Evolutionary conservation across 2,888 invertebrate species (phyloP), one percentile per base, ranked within the genome.

Genomic region (Fragum fragum): DNA sequence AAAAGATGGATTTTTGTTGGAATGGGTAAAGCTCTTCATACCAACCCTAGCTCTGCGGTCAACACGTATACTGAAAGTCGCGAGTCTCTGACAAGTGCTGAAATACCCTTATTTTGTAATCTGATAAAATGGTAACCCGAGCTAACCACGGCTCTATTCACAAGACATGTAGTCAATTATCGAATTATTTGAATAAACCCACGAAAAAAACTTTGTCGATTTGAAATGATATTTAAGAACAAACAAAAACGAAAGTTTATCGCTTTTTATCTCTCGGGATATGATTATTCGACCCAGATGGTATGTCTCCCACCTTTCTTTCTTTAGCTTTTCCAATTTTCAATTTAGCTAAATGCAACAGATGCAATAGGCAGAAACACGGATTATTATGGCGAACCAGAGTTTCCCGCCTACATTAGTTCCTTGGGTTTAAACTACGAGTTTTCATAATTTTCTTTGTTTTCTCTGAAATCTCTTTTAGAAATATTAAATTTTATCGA

Each of bases 211-310:
- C 57, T 57, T 26, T 14, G 57, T 18, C 26, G 57, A 57, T 57
- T 57, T 26, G 23, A 57, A 57, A 57, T 11, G 57, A 21, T 57
- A 47, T 47, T 23, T 23, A 5, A 18, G 28, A 21, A 26, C 26
- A 57, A 57, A 57, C 57, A 57, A 57, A 57, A 57, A 57, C 2
- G 57, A 57, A 57, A 57, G 57, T 57, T 57, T 23, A 26, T 57
- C 21, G 11, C 57, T n/a, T 11, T 57, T 57, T 23, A 9, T 23
- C 57, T 26, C 47, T 16, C 47, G n/a, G 47, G 47, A 16, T 47
- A n/a, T 47, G 47, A 47, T 47, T 47, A 47, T 47, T 47, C 47
- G 2, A 3, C 18, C 47, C 47, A 52, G 18, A 52, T 52, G 32
- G 18, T 52, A 52, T 52, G 14, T n/a, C 21, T 18, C 52, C 52